phyloP scores from a whole-genome alignment of 2,797 vertebrate species.

The Squalus acanthias region DNA sequence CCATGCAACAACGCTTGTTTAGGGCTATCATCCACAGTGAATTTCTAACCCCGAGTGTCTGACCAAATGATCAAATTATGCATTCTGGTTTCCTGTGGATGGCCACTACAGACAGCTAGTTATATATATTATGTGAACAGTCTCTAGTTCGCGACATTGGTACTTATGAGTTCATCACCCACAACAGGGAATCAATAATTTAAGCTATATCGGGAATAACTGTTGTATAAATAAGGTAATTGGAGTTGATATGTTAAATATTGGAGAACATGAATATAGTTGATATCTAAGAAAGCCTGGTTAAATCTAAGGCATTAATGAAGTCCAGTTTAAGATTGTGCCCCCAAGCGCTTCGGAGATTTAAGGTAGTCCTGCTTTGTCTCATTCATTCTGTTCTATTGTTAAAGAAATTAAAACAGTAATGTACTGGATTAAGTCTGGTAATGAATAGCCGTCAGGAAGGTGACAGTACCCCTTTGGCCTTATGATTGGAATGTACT shows the following conservation, averaged over 20 bases:
- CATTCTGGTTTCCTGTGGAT: neutral
- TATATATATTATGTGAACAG: neutral
- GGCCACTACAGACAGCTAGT: neutral
- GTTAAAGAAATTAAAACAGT: neutral
- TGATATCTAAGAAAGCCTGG: neutral
- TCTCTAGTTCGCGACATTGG: neutral
- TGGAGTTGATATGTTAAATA: slow-evolving; percentile 9
- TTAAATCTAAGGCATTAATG: neutral
- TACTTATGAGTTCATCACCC: neutral
- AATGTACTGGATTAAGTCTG: neutral
- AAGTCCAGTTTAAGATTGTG: neutral
- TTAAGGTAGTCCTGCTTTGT: neutral
- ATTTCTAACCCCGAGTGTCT: neutral
- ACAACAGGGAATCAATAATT: neutral
- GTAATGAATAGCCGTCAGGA: neutral
- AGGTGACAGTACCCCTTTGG: neutral
- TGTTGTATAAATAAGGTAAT: neutral
- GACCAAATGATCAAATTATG: neutral
- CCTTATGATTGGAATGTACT: neutral
- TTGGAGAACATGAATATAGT: neutral
- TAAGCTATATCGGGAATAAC: neutral
- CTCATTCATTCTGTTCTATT: neutral
- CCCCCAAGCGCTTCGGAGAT: neutral
- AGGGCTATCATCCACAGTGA: neutral
- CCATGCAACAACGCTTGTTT: neutral